Percentiles rank a stretch among this genome's conserved stretches.
Conservation (phyloP, 2,888 invertebrate genomes). For the Drosophila neonasuta region DNA sequence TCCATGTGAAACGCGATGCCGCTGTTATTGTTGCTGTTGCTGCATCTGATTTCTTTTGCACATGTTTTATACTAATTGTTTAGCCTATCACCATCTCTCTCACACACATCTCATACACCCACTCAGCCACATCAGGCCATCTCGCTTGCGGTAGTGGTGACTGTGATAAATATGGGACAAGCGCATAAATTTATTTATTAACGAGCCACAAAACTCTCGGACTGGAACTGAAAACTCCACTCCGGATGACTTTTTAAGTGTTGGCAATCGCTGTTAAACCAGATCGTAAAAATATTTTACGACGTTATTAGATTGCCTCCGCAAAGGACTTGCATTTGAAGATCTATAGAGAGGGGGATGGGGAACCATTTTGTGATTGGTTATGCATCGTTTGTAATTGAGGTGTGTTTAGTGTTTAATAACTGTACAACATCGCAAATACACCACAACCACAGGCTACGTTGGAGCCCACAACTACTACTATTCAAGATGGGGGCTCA, state of each 20-base stretch:
- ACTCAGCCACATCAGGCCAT: conserved; percentile 3
- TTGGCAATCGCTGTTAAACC: conserved; percentile 50
- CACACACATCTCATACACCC: background rate
- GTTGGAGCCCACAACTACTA: background rate
- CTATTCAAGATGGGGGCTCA: background rate
- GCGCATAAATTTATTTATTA: conserved; percentile 69
- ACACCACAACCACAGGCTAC: conserved; percentile 3
- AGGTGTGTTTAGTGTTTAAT: conserved; percentile 47
- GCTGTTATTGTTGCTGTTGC: background rate
- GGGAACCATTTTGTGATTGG: conserved; percentile 45
- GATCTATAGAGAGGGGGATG: background rate
- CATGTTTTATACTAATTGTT: conserved; percentile 66
- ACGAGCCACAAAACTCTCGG: conserved; percentile 46
- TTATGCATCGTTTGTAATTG: conserved; percentile 56
- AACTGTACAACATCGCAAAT: conserved; percentile 21
- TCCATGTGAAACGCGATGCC: conserved; percentile 25
- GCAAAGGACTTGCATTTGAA: conserved; percentile 10
- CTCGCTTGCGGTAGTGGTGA: conserved; percentile 6
- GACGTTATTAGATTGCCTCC: conserved; percentile 45
- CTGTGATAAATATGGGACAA: conserved; percentile 69
- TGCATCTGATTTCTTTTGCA: conserved; percentile 42
- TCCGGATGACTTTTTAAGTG: conserved; percentile 53
- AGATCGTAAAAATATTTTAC: conserved; percentile 57
- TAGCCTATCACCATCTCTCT: background rate
- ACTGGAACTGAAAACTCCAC: conserved; percentile 28